Conservation (phyloP, 1,140 invertebrate genomes). For the Tachypleus tridentatus region DNA sequence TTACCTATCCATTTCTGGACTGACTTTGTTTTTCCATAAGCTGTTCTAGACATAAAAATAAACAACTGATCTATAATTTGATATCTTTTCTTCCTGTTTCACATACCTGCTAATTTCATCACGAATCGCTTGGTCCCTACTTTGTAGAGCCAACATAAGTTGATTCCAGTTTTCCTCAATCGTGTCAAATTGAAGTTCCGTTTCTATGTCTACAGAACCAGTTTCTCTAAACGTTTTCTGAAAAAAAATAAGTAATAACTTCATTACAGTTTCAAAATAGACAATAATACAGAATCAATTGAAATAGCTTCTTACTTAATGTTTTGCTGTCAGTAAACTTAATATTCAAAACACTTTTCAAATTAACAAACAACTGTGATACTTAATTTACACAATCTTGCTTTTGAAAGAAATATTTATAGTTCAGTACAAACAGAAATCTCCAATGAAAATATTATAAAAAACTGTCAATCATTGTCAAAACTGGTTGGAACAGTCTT, state of each 20-base stretch:
- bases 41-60: no score
- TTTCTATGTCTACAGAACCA: conserved; percentile 66
- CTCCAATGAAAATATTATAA: no score
- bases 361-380: background rate
- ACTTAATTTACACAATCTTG: background rate
- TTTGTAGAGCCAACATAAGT: conserved; percentile 66
- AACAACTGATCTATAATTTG: no score
- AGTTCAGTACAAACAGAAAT: background rate
- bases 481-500: no score
- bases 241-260: background rate
- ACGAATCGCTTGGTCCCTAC: conserved; percentile 71
- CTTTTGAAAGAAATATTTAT: background rate
- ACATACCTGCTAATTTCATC: conserved; percentile 55
- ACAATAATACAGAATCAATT: background rate
- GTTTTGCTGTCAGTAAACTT: background rate
- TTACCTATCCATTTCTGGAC: no score
- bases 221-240: conserved; percentile 1
- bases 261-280: background rate
- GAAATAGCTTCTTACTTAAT: no score
- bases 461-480: no score
- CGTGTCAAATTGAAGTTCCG: conserved; percentile 72
- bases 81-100: no score
- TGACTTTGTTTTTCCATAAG: no score
- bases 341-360: background rate
- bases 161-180: conserved; percentile 83